A percentile compares a stretch with the other conserved stretches of the same genome.
These are phyloP conservation scores for Mareca penelope DNA, from an alignment of 2,797 vertebrate species.

Conservation along the genomic window DNA sequence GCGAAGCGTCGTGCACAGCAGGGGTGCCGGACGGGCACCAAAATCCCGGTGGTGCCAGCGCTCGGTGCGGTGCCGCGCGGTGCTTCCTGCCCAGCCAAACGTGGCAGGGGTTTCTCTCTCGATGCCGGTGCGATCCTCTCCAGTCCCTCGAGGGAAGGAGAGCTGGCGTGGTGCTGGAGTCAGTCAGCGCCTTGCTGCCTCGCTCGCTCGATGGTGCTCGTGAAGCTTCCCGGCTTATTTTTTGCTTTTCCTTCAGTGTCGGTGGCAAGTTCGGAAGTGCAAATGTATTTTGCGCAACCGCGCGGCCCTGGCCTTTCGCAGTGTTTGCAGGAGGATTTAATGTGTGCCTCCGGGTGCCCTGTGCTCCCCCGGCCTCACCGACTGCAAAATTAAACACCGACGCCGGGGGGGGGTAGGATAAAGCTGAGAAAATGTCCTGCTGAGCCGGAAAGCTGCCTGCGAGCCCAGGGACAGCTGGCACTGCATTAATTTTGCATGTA, in stretches of 20 bases:
- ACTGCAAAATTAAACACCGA: not conserved
- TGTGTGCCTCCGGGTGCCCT: too few relatives aligned
- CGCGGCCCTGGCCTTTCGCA: too few relatives aligned
- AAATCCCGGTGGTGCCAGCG: too few relatives aligned
- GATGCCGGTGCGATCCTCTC: too few relatives aligned
- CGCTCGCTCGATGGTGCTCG: not conserved
- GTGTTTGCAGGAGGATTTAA: too few relatives aligned
- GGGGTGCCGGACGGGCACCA: not conserved
- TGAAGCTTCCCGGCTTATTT: not conserved
- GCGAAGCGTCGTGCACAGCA: not conserved
- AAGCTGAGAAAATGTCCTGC: not conserved
- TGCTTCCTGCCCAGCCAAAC: not conserved
- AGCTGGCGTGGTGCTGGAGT: rapidly evolving
- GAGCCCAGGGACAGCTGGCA: not conserved
- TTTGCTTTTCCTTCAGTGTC: not conserved
- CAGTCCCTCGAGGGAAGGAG: not conserved
- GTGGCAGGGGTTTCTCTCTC: not conserved
- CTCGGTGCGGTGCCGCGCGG: too few relatives aligned
- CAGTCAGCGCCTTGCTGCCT: not conserved
- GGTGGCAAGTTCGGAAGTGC: not conserved
- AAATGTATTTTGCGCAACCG: not conserved
- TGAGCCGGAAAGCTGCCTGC: not conserved
- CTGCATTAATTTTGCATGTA: slow-evolving; percentile 4
- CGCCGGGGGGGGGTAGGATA: not conserved
- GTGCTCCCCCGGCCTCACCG: too few relatives aligned